Percentiles rank a stretch among this genome's conserved stretches.
Conservation (phyloP, 2,888 invertebrate species). For the Scelioninae gen. 2 region DNA sequence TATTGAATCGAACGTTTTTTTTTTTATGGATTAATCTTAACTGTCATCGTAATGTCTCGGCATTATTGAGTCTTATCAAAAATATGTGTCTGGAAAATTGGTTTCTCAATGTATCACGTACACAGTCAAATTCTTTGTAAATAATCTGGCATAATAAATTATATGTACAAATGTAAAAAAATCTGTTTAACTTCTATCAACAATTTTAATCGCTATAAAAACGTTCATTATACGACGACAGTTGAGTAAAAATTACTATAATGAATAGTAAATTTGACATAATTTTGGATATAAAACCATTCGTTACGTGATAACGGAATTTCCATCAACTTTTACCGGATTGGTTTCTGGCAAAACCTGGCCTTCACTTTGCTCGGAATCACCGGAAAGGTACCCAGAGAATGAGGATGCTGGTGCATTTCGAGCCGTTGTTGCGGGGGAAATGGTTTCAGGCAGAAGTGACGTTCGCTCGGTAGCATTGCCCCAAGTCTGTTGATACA, state of each 20-base stretch:
- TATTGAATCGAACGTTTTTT: background rate
- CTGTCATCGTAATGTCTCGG: slow-evolving; percentile 39
- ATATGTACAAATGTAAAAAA: too few relatives aligned
- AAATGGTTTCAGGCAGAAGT: slow-evolving; percentile 66
- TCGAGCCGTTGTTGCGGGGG: slow-evolving; percentile 61
- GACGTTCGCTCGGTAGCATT: slow-evolving; percentile 72
- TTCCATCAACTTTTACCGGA: slow-evolving; percentile 58
- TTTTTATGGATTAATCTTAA: slow-evolving; percentile 43
- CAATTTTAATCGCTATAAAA: too few relatives aligned
- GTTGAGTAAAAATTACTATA: slow-evolving; percentile 15
- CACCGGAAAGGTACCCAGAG: slow-evolving; percentile 63
- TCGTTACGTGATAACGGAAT: slow-evolving; percentile 51
- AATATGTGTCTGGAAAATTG: slow-evolving; percentile 19
- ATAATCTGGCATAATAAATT: too few relatives aligned
- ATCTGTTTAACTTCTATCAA: too few relatives aligned
- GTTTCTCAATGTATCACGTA: too few relatives aligned
- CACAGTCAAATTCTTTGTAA: too few relatives aligned
- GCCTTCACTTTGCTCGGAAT: slow-evolving; percentile 61
- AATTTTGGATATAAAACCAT: slow-evolving; percentile 5
- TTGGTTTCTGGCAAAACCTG: slow-evolving; percentile 61
- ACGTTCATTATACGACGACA: slow-evolving; percentile 18
- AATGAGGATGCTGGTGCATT: slow-evolving; percentile 60
- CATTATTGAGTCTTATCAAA: slow-evolving; percentile 31
- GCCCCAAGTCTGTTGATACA: slow-evolving; percentile 85
- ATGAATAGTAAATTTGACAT: background rate